These are phyloP conservation scores for Archegozetes longisetosus DNA, from an alignment of 1,140 invertebrate genomes.

Conservation along the genomic window DNA sequence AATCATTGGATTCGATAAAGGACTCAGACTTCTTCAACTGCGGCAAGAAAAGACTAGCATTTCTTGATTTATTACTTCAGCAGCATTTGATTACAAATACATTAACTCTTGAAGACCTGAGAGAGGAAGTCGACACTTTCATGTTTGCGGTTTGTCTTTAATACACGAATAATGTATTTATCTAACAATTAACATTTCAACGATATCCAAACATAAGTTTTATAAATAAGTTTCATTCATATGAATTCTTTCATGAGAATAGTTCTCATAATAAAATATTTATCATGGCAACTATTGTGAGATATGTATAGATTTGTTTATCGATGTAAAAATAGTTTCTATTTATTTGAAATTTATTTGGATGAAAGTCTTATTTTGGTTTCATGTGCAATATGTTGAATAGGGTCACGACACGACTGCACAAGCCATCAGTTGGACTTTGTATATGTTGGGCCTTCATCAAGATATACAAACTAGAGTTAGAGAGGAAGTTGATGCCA, in stretches of 20 bases:
- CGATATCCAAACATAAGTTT: neutral
- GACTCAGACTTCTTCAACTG: constrained; percentile 47
- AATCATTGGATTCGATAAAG: constrained; percentile 10
- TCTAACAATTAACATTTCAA: too few species aligned
- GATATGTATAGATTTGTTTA: too few species aligned
- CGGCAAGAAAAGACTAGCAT: constrained; percentile 7
- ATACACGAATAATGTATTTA: too few species aligned
- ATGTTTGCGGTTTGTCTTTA: constrained; percentile 34
- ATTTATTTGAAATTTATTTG: too few species aligned
- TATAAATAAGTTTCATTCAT: too few species aligned
- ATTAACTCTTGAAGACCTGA: constrained; percentile 43
- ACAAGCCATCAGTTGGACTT: constrained; percentile 19
- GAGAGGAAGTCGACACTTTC: constrained; percentile 69
- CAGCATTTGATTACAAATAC: constrained; percentile 33
- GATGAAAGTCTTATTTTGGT: too few species aligned
- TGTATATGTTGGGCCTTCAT: constrained; percentile 29
- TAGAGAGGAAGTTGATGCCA: constrained; percentile 14
- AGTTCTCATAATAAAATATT: too few species aligned
- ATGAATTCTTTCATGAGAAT: too few species aligned
- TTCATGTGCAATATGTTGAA: too few species aligned
- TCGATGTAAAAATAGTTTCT: too few species aligned
- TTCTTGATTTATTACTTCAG: constrained; percentile 33
- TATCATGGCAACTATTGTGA: too few species aligned
- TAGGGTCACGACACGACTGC: constrained; percentile 22
- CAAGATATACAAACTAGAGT: constrained; percentile 29